Evolutionary conservation across 2,888 invertebrate species (phyloP), one percentile per base, ranked within the genome.

Genomic region (Drosophila gaucha): DNA sequence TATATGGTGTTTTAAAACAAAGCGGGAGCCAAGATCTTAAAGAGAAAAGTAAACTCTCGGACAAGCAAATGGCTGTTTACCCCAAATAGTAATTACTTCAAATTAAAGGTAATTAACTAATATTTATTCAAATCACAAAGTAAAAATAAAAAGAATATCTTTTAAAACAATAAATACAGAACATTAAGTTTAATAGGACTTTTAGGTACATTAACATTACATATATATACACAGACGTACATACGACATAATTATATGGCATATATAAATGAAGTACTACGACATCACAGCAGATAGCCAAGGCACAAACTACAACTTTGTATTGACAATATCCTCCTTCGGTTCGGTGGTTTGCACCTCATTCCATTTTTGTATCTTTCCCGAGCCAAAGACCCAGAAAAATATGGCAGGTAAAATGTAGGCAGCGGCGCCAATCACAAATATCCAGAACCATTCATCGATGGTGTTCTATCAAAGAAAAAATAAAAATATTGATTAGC

Each of bases 311-410:
- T 89, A 90, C 72, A 90, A 74, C 73, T 90, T 88, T 46, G 91
- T 89, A 69, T 90, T 90, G 58, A 87, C 78, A 49, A 88, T 82
- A 68, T 90, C 89, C 47, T 89, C 88, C 18, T 73, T 77, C 8
- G 90, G 78, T 36, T 86, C 73, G 20, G 62, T 82, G 92, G 93
- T 84, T 10, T 84, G 66, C 22, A 87, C 74, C 56, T 90, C 90
- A 89, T 96, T 96, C 96, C 96, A 96, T 2, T 93, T 91, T 86
- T 96, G 96, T 14, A 94, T 94, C 55, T 94, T 94, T 0, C 94
- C 95, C 0, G 95, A 94, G 6, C 96, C 96, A 67, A 96, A 94
- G 2, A 95, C 57, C 85, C 94, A 94, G 90, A 95, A 96, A 60
- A 96, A 91, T 3, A 95, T 46, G 0, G 96, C 96, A 0, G 95